A percentile compares a stretch with the other conserved stretches of the same genome.
Conservation (phyloP, 92 coral and sea anemone genomes). For the Heliopora coerulea region DNA sequence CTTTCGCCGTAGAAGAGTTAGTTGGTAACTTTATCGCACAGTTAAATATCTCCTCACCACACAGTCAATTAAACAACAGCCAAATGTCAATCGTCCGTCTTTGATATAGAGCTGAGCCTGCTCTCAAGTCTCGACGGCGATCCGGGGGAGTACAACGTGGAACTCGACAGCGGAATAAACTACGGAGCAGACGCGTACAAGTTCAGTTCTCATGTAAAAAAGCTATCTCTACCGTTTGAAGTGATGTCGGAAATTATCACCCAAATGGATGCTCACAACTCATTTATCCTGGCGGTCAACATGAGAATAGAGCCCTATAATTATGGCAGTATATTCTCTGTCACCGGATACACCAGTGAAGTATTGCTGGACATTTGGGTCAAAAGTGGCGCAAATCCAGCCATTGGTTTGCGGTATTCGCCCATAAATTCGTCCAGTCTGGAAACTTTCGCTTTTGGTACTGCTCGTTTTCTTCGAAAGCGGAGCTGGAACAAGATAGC, state of each 20-base stretch:
- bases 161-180: constrained; percentile 13
- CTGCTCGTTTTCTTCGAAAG: constrained; percentile 2
- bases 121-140: constrained; percentile 24
- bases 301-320: constrained; percentile 17
- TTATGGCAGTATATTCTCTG: constrained; percentile 30
- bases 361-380: constrained; percentile 33
- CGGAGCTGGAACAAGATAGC: constrained; percentile 24
- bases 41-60: too few relatives aligned
- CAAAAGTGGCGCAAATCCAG: constrained; percentile 33
- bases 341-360: constrained; percentile 30
- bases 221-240: constrained; percentile 12
- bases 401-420: constrained; percentile 22
- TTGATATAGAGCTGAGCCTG: constrained; percentile 54
- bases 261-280: constrained; percentile 26
- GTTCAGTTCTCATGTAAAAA: constrained; percentile 26
- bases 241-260: constrained; percentile 17
- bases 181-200: constrained; percentile 34
- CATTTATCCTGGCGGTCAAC: constrained; percentile 11
- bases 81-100: too few relatives aligned
- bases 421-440: constrained; percentile 14
- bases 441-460: constrained; percentile 20
- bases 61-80: too few relatives aligned
- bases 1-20: too few relatives aligned
- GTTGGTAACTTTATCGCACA: too few relatives aligned
- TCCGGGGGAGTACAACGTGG: constrained; percentile 41